A percentile compares a stretch with the other conserved stretches of the same genome.
These are phyloP conservation scores for Botia kubotai DNA, from an alignment of 2,797 vertebrate genomes.

Conservation along the genomic window DNA sequence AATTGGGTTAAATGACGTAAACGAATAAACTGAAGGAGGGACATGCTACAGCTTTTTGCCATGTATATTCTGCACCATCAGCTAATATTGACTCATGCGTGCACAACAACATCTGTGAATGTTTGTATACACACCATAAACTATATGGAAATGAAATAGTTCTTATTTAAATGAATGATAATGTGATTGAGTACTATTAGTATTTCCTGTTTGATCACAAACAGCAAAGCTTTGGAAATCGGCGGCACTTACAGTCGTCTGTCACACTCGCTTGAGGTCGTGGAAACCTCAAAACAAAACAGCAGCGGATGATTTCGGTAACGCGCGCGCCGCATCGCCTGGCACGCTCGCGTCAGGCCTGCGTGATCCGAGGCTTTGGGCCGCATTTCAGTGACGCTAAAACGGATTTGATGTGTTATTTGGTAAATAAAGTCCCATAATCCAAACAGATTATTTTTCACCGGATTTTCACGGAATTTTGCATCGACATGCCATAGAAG, in stretches of 20 bases:
- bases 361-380: neutral
- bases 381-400: slow-evolving; percentile 1
- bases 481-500: neutral
- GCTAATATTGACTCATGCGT: no score
- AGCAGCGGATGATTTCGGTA: neutral
- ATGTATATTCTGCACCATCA: no score
- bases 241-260: neutral
- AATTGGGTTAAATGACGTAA: no score
- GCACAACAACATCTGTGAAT: neutral
- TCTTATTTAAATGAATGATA: no score
- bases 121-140: no score
- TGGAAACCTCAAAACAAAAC: neutral
- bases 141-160: no score
- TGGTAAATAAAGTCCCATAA: neutral
- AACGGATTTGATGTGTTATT: slow-evolving; percentile 6
- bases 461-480: neutral
- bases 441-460: neutral
- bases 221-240: neutral
- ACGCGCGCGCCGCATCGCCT: neutral
- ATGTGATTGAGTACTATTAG: no score
- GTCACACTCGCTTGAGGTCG: neutral
- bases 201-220: neutral
- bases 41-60: no score
- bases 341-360: neutral
- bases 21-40: no score